Evolutionary conservation across 2,797 vertebrate species (phyloP), one percentile per base, ranked within the genome.

Genomic region (Echiichthys vipera): DNA sequence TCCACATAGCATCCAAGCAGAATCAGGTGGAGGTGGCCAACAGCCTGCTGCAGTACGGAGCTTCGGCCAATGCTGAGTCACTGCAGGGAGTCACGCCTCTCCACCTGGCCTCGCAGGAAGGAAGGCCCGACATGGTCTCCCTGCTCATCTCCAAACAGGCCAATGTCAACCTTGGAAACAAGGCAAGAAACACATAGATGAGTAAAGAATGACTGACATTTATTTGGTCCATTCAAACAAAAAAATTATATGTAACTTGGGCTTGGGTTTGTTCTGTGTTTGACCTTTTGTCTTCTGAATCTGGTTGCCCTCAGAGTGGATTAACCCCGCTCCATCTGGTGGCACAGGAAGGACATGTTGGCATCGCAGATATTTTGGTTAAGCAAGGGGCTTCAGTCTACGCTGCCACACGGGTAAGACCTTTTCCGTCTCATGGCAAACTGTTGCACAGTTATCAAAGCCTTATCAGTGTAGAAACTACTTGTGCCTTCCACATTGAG

Each of bases 71-170:
- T 0, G 92, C 96, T 0, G 97, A 98, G 88, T 99, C 98, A 0
- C 88, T 95, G 65, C 98, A 99, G 86, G 98, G 98, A 0, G 94
- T 99, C 88, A 98, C 96, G 0, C 97, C 98, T 1, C 95, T 99
- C n/a, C 98, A 99, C 93, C 93, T 99, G 90, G 97, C 98, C 0
- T 95, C 98, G n/a, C 98, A 99, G 88, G 97, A 99, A 74, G 98
- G 98, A 0, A 94, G 97, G 0, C 89, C 93, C 0, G 98, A 99
- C 81, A 98, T 99, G 97, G 98, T 97, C 24, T 92, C 95, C 1
- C 91, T 99, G 82, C 97, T 99, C 7, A 95, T 99, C 83, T 96
- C 97, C 72, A 98, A 95, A 80, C 96, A 98, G 92, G 97, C 96
- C 77, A 99, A 98, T 0, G 96, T 97, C 37, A 95, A 99, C 90